A percentile compares a stretch with the other conserved stretches of the same genome.
These are phyloP conservation scores for Pristionchus japonicus DNA, from an alignment of 2,888 invertebrate species.

Conservation along the genomic window DNA sequence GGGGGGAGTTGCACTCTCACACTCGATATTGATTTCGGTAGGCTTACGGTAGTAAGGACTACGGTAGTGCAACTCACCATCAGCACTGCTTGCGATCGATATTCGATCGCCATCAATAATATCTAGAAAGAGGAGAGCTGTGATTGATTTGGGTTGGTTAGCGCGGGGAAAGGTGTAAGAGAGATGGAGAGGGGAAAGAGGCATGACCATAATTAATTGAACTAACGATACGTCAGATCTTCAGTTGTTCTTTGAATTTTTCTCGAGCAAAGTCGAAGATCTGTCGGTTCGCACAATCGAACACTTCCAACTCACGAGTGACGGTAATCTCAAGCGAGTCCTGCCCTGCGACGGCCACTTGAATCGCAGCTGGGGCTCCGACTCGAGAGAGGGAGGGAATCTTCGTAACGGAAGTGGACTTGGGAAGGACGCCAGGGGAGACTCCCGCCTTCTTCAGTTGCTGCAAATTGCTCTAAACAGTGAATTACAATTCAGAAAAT, in stretches of 20 bases:
- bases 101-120: slow-evolving; percentile 19
- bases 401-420: slow-evolving; percentile 65
- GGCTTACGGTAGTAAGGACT: not conserved
- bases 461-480: too few species aligned
- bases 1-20: slow-evolving; percentile 27
- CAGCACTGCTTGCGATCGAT: slow-evolving; percentile 10
- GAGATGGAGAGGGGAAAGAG: not conserved
- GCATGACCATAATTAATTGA: not conserved
- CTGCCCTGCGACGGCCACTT: slow-evolving; percentile 63
- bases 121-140: slow-evolving; percentile 18
- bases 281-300: too few species aligned
- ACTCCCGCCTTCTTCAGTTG: slow-evolving; percentile 41
- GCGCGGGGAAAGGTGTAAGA: slow-evolving; percentile 4
- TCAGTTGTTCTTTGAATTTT: too few species aligned
- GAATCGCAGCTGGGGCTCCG: slow-evolving; percentile 67
- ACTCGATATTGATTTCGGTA: not conserved
- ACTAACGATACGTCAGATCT: not conserved
- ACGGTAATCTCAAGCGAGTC: slow-evolving; percentile 67
- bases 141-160: not conserved
- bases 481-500: too few species aligned
- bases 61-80: slow-evolving; percentile 38
- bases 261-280: too few species aligned
- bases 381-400: slow-evolving; percentile 71
- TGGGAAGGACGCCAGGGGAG: not conserved
- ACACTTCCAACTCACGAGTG: slow-evolving; percentile 64